phyloP scores from a whole-genome alignment of 2,113 vertebrate species.

The Peromyscus maniculatus region DNA sequence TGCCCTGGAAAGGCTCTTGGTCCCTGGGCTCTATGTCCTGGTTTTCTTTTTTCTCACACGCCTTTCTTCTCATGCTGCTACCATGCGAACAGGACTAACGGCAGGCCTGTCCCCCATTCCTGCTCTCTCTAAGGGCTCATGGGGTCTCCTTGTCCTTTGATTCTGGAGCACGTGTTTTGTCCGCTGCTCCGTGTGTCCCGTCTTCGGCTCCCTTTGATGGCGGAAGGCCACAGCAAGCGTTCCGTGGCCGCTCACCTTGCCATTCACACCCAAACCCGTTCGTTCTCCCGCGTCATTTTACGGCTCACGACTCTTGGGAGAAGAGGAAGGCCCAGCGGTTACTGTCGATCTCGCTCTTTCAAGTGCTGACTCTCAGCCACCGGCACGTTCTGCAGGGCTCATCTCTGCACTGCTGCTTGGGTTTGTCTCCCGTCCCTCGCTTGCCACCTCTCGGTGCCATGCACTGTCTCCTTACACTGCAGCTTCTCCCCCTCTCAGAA shows the following conservation, averaged over 20 bases:
- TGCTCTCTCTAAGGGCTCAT: background rate
- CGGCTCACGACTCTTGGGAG: background rate
- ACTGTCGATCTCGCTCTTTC: background rate
- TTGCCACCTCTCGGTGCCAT: background rate
- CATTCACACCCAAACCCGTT: background rate
- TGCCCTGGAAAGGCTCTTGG: background rate
- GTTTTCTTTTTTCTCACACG: background rate
- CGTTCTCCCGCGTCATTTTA: no score
- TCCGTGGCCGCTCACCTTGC: background rate
- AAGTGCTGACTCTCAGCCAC: background rate
- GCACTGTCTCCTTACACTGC: background rate
- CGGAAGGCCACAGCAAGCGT: background rate
- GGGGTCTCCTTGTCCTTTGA: background rate
- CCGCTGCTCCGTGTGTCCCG: background rate
- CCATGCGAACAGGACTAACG: background rate
- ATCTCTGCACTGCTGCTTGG: background rate
- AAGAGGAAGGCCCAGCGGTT: background rate
- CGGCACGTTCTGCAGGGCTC: background rate
- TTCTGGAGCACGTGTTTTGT: background rate
- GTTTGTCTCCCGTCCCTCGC: background rate
- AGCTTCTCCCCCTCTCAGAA: background rate
- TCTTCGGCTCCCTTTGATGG: background rate
- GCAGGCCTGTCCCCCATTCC: background rate
- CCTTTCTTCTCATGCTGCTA: background rate
- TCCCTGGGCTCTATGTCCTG: no score